Percentiles rank a stretch among this genome's conserved stretches.
phyloP scores from a whole-genome alignment of 2,888 invertebrate genomes.

The Agapetus fuscipes region DNA sequence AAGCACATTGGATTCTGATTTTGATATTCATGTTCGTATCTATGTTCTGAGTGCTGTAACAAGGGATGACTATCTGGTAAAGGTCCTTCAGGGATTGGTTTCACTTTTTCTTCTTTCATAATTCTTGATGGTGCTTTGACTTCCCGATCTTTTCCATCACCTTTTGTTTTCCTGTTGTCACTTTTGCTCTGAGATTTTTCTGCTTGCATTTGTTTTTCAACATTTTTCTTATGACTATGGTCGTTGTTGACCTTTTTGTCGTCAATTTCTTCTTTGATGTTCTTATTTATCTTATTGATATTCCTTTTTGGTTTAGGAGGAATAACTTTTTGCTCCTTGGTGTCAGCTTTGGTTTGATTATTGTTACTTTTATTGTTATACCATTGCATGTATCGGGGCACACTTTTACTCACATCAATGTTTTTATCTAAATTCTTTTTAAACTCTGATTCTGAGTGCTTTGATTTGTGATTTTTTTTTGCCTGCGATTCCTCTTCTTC shows the following conservation, averaged over 20 bases:
- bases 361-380: constrained; percentile 53
- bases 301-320: constrained; percentile 41
- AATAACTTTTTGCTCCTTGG: constrained; percentile 24
- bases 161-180: constrained; percentile 47
- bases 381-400: constrained; percentile 72
- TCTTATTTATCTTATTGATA: constrained; percentile 32
- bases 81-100: constrained; percentile 39
- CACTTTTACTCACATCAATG: constrained; percentile 35
- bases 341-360: constrained; percentile 26
- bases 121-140: constrained; percentile 29
- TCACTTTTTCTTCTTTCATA: constrained; percentile 42
- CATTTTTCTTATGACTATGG: constrained; percentile 12
- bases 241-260: constrained; percentile 30
- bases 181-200: constrained; percentile 29
- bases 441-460: constrained; percentile 36
- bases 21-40: constrained; percentile 58
- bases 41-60: constrained; percentile 68
- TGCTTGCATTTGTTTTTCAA: constrained; percentile 23
- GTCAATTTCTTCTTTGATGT: constrained; percentile 36
- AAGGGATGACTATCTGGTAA: constrained; percentile 53
- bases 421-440: constrained; percentile 25
- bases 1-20: constrained; percentile 43
- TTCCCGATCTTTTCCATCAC: constrained; percentile 38
- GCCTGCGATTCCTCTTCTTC: constrained; percentile 24
- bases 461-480: constrained; percentile 15